Evolutionary conservation across 2,888 invertebrate genomes (phyloP).

Genomic region (Hirtodrosophila cameraria): DNA sequence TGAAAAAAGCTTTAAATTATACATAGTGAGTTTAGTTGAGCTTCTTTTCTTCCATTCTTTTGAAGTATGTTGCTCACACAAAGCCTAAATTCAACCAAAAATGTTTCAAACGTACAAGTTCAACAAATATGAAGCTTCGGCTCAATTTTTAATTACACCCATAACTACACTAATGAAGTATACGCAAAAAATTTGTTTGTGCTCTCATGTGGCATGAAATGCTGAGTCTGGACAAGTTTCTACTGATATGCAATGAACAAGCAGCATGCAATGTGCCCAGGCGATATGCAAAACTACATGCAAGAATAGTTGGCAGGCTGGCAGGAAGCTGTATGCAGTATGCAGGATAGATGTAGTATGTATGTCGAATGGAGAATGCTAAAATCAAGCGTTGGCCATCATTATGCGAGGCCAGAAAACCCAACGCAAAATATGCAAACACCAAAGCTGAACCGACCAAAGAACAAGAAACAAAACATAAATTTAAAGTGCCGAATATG

Average conservation of each 20-base stretch:
- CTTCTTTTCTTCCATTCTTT: no score
- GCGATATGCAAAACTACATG: slow-evolving; percentile 59
- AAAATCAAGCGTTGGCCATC: slow-evolving; percentile 62
- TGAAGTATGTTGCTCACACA: no score
- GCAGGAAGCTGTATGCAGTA: slow-evolving; percentile 12
- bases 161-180: slow-evolving; percentile 55
- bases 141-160: slow-evolving; percentile 55
- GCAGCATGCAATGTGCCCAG: slow-evolving; percentile 50
- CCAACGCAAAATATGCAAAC: slow-evolving; percentile 57
- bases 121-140: slow-evolving; percentile 17
- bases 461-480: slow-evolving; percentile 1
- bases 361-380: slow-evolving; percentile 24
- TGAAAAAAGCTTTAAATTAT: no score
- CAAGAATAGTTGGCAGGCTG: slow-evolving; percentile 14
- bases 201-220: slow-evolving; percentile 50
- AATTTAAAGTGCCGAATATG: no score
- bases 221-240: slow-evolving; percentile 21
- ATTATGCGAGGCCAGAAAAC: slow-evolving; percentile 62
- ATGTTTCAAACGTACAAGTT: neutral
- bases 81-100: no score
- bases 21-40: no score
- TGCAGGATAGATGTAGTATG: no score
- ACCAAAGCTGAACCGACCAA: slow-evolving; percentile 41
- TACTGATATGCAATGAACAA: slow-evolving; percentile 23
- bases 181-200: slow-evolving; percentile 33